These are phyloP conservation scores for Cavia aperea DNA, from an alignment of 2,113 vertebrate species.

Conservation along the genomic window DNA sequence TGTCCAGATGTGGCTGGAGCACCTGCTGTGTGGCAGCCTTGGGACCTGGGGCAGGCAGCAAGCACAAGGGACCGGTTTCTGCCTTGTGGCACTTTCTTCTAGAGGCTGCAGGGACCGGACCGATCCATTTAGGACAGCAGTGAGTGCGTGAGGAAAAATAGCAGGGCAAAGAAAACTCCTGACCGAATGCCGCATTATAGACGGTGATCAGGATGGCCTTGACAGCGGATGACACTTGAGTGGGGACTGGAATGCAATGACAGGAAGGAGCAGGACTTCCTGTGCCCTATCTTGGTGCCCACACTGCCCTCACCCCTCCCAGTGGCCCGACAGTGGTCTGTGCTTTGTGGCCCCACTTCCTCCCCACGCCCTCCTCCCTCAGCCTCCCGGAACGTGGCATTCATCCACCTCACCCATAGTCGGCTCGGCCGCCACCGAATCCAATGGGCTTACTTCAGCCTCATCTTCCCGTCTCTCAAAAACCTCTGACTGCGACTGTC, in stretches of 20 bases:
- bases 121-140: background rate
- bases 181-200: fast-evolving
- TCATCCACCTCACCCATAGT: fast-evolving
- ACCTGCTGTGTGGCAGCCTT: background rate
- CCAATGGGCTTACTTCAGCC: background rate
- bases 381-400: background rate
- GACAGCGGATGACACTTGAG: background rate
- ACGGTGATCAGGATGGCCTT: fast-evolving
- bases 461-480: background rate
- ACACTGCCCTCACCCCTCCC: fast-evolving
- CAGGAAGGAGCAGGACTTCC: background rate
- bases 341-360: background rate
- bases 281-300: fast-evolving
- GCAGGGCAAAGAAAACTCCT: background rate
- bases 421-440: fast-evolving
- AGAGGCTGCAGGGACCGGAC: background rate
- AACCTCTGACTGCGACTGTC: background rate
- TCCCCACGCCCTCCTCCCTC: background rate
- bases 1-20: background rate
- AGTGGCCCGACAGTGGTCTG: background rate
- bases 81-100: background rate
- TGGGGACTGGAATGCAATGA: background rate
- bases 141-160: background rate
- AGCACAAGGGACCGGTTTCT: background rate
- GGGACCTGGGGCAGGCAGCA: background rate